Percentiles rank a stretch among this genome's conserved stretches.
These are phyloP conservation scores for Syrphus vitripennis DNA, from an alignment of 2,888 invertebrate genomes.

Conservation along the genomic window DNA sequence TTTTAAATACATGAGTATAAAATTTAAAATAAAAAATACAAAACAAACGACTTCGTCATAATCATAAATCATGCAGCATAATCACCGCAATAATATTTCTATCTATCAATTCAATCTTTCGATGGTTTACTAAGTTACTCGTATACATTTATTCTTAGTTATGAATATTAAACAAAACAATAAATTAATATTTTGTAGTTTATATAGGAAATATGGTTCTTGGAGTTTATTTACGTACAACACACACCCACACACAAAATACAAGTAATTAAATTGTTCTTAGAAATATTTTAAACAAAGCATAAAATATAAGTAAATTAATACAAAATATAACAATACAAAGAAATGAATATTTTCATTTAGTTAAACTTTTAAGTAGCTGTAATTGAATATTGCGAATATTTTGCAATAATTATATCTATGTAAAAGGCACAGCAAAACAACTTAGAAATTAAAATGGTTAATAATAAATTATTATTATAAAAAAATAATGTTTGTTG, in stretches of 20 bases:
- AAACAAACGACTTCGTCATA: slow-evolving; percentile 39
- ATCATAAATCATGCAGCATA: slow-evolving; percentile 53
- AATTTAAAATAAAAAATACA: slow-evolving; percentile 32
- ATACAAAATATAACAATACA: slow-evolving; percentile 8
- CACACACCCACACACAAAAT: slow-evolving; percentile 33
- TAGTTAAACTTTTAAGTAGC: slow-evolving; percentile 65
- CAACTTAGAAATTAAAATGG: slow-evolving; percentile 44
- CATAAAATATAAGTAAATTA: slow-evolving; percentile 45
- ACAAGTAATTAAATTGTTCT: slow-evolving; percentile 54
- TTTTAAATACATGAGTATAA: slow-evolving; percentile 23
- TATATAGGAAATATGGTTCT: slow-evolving; percentile 39
- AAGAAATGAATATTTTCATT: slow-evolving; percentile 55
- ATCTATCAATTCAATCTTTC: slow-evolving; percentile 8
- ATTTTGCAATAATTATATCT: slow-evolving; percentile 54
- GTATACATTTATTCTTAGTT: slow-evolving; percentile 26
- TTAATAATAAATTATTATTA: slow-evolving; percentile 24
- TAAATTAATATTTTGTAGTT: slow-evolving; percentile 41
- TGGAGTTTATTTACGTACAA: slow-evolving; percentile 59
- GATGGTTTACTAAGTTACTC: neutral
- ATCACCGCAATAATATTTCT: slow-evolving; percentile 54
- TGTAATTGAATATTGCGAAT: slow-evolving; percentile 56
- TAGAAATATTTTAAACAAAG: slow-evolving; percentile 58
- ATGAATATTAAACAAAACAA: slow-evolving; percentile 34
- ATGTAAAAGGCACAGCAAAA: slow-evolving; percentile 25
- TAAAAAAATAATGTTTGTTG: neutral